phyloP scores from a whole-genome alignment of 2,797 vertebrate species.

The Rousettus madagascariensis region DNA sequence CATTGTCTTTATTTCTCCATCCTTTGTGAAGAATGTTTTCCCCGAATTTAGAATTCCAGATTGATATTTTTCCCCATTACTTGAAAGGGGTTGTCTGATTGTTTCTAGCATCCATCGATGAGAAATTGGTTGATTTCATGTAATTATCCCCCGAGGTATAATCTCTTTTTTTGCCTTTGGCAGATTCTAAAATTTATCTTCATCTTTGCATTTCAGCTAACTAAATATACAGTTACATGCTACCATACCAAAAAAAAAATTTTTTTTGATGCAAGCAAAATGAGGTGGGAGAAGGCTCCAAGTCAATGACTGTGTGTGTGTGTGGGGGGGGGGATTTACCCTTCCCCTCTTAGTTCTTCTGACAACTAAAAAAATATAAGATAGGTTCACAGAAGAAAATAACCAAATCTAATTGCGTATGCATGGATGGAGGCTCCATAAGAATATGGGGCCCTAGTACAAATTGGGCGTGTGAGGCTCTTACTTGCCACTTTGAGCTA shows the following conservation, averaged over 20 bases:
- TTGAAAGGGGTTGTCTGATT: not conserved
- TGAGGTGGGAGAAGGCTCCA: not conserved
- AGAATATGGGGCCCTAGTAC: not conserved
- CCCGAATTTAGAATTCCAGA: not conserved
- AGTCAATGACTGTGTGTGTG: not conserved
- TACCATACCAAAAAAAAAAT: not conserved
- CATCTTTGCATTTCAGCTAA: not conserved
- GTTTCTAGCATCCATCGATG: not conserved
- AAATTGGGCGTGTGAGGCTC: not conserved
- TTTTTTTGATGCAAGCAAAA: not conserved
- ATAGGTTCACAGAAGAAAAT: not conserved
- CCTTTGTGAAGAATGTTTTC: not conserved
- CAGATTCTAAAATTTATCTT: not conserved
- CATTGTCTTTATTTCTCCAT: not conserved
- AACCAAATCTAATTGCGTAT: not conserved
- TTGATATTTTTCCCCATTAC: rapidly evolving
- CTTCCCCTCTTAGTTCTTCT: not conserved
- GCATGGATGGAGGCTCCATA: not conserved
- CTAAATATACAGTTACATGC: not conserved
- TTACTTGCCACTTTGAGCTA: not conserved
- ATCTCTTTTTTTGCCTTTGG: not conserved
- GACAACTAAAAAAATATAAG: not conserved
- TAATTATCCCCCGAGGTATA: not conserved
- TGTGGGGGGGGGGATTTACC: not conserved
- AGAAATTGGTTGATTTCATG: not conserved